Evolutionary conservation across 2,113 vertebrate genomes (phyloP), one percentile per base, ranked within the genome.

Genomic region (Petromus typicus): DNA sequence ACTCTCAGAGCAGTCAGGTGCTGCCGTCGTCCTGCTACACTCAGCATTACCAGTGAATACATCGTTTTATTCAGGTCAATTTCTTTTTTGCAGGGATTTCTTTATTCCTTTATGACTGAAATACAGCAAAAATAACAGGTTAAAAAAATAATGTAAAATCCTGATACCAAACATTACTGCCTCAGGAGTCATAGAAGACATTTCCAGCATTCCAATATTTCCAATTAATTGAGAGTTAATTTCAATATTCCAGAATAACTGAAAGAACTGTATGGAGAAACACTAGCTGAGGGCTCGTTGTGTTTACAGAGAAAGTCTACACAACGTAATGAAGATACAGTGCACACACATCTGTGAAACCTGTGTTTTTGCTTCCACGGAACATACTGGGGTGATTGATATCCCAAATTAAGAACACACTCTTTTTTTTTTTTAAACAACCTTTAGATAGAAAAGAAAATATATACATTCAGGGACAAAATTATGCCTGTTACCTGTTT

Each of bases 121-220:
- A 76, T 1, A 6, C 76, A 91, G 43, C 76, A n/a, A 96, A 76
- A 87, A 0, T 0, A 94, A 91, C 14, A 85, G 45, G 30, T 56
- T 95, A 89, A 40, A 94, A 91, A 96, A 94, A 95, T 95, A 89
- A 92, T 48, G 51, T 89, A 94, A 80, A 91, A 86, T 96, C 96
- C 78, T 45, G 63, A 73, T 71, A 67, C 51, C 48, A 81, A 90
- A 73, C 95, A 94, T 91, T 78, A 76, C 71, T 78, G 7, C 73
- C 34, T 66, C 90, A 45, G 61, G 95, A 95, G 61, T 83, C 76
- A 87, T 43, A 63, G 57, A 45, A 59, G 51, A 56, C 51, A n/a
- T n/a, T n/a, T n/a, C n/a, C n/a, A n/a, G n/a, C n/a, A n/a, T n/a
- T n/a, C n/a, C n/a, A 83, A 64, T 59, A 89, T 95, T 94, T 89